Evolutionary conservation across 1,140 invertebrate species (phyloP), one percentile per base, ranked within the genome.

Genomic region (Pissodes strobi): DNA sequence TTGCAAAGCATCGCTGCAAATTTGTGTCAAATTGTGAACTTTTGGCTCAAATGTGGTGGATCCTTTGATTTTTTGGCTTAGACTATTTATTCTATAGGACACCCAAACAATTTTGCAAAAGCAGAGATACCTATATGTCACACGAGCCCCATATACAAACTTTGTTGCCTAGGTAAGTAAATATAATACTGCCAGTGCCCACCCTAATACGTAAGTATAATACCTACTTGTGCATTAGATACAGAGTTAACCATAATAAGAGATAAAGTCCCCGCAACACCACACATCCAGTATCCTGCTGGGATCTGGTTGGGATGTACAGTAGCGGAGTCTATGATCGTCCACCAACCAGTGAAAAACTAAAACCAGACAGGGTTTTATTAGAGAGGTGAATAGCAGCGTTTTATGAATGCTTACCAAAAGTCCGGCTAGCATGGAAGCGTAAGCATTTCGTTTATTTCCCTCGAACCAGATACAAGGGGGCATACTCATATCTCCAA

Each of bases 271-370:
- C 92, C 93, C 78, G 98, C 87, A 19, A 97, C 88, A 18, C 97
- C 97, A 78, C 95, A 96, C n/a, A 96, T 86, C 75, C 95, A 90
- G 79, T 95, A 96, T 12, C 92, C 89, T 73, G 85, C 85, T 68
- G 82, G 78, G 73, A 93, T 87, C 21, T 91, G 85, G 58, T 81
- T 79, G 2, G 91, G 88, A 77, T 93, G 91, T 3, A 87, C 85
- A 5, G 90, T 87, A 59, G 93, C 89, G 18, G 94, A 93, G 83
- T 99, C 96, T 74, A 99, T 97, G 48, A 97, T 90, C 49, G 97
- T 88, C 97, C 97, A 99, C 95, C 97, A 98, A 27, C 95, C 97
- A 63, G 87, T 82, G 72, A 94, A 97, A 81, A 98, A 98, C 95
- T 96, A 76, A 38, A 84, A 83, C 46, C n/a, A n/a, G n/a, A n/a